These are phyloP conservation scores for Dicyrtomina minuta DNA, from an alignment of 2,888 invertebrate genomes.

Conservation along the genomic window DNA sequence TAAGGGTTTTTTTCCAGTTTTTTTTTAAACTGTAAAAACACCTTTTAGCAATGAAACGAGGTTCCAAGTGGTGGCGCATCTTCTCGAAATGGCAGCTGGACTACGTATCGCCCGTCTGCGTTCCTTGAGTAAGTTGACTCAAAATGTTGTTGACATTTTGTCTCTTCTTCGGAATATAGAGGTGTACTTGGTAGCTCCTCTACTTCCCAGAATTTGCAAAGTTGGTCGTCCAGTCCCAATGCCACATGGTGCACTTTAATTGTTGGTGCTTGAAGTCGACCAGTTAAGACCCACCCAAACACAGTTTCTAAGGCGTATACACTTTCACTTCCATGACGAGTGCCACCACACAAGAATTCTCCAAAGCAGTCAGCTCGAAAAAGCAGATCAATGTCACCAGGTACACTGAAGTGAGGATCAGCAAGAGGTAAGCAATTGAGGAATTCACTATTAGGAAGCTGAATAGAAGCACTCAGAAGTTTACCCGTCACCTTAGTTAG, in stretches of 20 bases:
- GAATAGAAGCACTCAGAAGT: background rate
- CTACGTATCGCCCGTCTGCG: background rate
- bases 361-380: constrained; percentile 5
- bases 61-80: background rate
- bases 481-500: background rate
- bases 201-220: constrained; percentile 12
- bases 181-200: constrained; percentile 4
- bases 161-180: background rate
- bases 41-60: background rate
- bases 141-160: background rate
- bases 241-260: too few relatives aligned
- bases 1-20: background rate
- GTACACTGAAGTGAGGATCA: constrained; percentile 21
- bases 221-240: background rate
- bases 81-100: background rate
- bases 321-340: background rate
- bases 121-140: background rate
- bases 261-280: background rate
- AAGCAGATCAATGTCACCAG: constrained; percentile 27
- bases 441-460: background rate
- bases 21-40: background rate
- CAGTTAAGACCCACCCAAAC: constrained; percentile 4
- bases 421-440: constrained; percentile 1
- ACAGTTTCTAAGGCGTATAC: background rate
- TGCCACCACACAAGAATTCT: background rate